Percentiles rank a stretch among this genome's conserved stretches.
Conservation (phyloP, 2,888 invertebrate genomes). For the Aporophyla nigra region DNA sequence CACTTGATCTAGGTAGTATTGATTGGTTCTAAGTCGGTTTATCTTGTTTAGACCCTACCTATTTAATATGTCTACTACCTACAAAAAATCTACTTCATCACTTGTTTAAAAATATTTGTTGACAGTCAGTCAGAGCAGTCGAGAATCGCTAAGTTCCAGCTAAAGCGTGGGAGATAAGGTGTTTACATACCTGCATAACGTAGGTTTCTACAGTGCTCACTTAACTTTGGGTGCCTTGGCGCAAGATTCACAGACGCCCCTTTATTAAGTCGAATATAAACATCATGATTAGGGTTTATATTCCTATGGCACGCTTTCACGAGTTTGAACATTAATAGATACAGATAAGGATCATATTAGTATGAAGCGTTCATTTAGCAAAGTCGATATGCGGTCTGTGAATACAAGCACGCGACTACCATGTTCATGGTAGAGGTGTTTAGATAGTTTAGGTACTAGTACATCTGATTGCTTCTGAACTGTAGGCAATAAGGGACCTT, state of each 20-base stretch:
- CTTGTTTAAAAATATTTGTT: constrained; percentile 17
- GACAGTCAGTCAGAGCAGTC: not conserved
- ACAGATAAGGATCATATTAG: not conserved
- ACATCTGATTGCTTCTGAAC: not conserved
- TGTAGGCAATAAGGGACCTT: too few relatives aligned
- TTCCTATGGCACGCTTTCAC: not conserved
- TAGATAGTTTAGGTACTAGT: not conserved
- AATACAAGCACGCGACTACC: not conserved
- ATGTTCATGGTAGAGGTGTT: too few relatives aligned
- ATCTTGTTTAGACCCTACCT: not conserved
- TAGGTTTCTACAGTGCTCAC: not conserved
- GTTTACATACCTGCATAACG: not conserved
- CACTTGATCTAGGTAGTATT: not conserved
- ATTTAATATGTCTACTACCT: not conserved
- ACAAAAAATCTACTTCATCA: constrained; percentile 11
- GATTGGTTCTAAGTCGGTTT: not conserved
- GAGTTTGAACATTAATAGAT: not conserved
- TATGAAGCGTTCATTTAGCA: not conserved
- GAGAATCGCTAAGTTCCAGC: not conserved
- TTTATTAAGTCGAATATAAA: too few relatives aligned
- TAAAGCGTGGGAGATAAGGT: constrained; percentile 2
- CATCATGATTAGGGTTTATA: not conserved
- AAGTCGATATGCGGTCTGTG: not conserved
- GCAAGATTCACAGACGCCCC: not conserved
- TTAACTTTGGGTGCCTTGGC: not conserved